Evolutionary conservation across 2,797 vertebrate species (phyloP), one percentile per base, ranked within the genome.

Genomic region (Clamator glandarius): DNA sequence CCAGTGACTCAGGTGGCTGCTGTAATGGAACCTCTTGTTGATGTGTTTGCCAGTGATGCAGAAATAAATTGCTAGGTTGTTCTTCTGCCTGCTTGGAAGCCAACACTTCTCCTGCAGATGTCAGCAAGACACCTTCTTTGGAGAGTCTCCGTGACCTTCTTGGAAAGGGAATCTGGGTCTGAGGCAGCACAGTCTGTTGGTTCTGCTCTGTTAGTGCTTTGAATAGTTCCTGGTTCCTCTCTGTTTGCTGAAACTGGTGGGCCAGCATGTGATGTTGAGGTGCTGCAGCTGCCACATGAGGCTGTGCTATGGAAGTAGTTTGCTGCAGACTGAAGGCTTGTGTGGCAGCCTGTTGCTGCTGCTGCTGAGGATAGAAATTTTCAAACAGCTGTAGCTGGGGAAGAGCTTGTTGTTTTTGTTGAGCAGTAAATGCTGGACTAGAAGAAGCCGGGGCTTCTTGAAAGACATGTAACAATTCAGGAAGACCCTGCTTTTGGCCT

Each of bases 91-190:
- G 96, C 25, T 98, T 98, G 84, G 96, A 94, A 86, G 93, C 62
- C 72, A 97, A 64, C 19, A 72, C 93, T 50, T 97, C 97, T 87
- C 97, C 97, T 89, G 92, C 21, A 51, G 97, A 86, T 72, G 98
- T 96, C 21, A 99, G 98, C 46, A 98, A 97, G 31, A 98, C 98
- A 2, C 98, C 99, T 95, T 99, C 99, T 97, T 99, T 99, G 29
- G 99, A 99, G 91, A 99, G 98, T 72, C 99, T 98, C 11, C 99
- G 98, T 23, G 99, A 99, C n/a, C 99, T 97, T 72, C 99, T 98
- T 16, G 98, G 98, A 73, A 98, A 98, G 78, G 97, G 95, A 81
- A 98, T 98, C 69, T 97, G 97, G 41, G 97, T 95, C 93, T 98
- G 98, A 95, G 98, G 98, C 96, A 98, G 97, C 92, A 98, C 97